Percentiles rank a stretch among this genome's conserved stretches.
phyloP scores from a whole-genome alignment of 1,140 invertebrate genomes.

The Rhopalosiphum maidis region DNA sequence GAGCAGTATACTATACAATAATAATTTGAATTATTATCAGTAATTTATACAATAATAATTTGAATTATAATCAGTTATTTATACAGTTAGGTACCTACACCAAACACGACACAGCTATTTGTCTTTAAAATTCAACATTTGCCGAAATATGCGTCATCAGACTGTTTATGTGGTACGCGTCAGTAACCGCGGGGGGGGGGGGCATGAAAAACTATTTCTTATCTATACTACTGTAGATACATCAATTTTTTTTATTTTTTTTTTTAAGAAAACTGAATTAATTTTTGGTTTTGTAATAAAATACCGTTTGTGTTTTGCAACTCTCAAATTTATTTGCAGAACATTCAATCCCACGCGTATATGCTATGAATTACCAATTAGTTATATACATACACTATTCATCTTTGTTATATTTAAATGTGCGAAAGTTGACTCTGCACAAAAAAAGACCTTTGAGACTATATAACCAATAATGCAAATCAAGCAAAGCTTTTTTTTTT shows the following conservation, averaged over 20 bases:
- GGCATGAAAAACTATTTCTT: no score
- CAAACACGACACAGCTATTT: not conserved
- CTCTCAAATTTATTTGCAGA: not conserved
- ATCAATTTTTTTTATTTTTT: no score
- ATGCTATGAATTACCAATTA: not conserved
- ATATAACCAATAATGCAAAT: not conserved
- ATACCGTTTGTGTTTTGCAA: not conserved
- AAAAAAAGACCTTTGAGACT: no score
- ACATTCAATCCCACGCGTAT: not conserved
- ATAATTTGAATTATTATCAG: not conserved
- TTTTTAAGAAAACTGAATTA: no score
- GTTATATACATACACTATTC: not conserved
- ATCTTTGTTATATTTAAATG: no score
- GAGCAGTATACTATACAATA: not conserved
- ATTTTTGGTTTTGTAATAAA: no score
- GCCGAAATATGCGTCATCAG: not conserved
- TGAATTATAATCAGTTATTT: not conserved
- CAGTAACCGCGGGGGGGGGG: no score
- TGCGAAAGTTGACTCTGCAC: no score
- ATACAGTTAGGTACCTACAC: not conserved
- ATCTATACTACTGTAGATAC: no score
- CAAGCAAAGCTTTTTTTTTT: not conserved
- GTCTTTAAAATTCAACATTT: not conserved
- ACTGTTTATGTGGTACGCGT: no score
- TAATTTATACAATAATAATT: not conserved